Conservation (phyloP, 1,140 invertebrate genomes). For the Pantala flavescens region DNA sequence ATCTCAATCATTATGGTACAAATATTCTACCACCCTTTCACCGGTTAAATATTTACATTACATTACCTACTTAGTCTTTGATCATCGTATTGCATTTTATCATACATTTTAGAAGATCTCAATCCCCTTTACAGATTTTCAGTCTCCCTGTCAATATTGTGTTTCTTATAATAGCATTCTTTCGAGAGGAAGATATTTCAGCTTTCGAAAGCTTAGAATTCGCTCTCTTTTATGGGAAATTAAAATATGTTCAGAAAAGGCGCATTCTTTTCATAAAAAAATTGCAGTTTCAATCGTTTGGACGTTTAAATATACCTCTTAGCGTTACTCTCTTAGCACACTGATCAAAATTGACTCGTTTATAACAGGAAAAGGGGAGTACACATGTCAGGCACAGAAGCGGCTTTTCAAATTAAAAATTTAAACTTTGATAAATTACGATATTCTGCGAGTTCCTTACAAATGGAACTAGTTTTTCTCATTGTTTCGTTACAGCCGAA, state of each 20-base stretch:
- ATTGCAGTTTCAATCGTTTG: no score
- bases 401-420: neutral
- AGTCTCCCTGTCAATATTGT: neutral
- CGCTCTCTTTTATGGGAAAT: no score
- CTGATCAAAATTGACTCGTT: neutral
- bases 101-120: neutral
- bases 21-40: slow-evolving; percentile 4
- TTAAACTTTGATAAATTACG: no score
- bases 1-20: neutral
- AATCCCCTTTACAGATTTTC: neutral
- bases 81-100: neutral
- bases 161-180: neutral
- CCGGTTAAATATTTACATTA: neutral
- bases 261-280: no score
- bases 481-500: no score
- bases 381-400: slow-evolving; percentile 4
- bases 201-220: no score
- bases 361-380: neutral
- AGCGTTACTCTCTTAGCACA: no score
- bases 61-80: neutral
- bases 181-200: neutral
- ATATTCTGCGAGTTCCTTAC: no score
- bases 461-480: no score
- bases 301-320: no score
- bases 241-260: no score